These are phyloP conservation scores for Sylvia borin DNA, from an alignment of 2,797 vertebrate genomes.

Conservation along the genomic window DNA sequence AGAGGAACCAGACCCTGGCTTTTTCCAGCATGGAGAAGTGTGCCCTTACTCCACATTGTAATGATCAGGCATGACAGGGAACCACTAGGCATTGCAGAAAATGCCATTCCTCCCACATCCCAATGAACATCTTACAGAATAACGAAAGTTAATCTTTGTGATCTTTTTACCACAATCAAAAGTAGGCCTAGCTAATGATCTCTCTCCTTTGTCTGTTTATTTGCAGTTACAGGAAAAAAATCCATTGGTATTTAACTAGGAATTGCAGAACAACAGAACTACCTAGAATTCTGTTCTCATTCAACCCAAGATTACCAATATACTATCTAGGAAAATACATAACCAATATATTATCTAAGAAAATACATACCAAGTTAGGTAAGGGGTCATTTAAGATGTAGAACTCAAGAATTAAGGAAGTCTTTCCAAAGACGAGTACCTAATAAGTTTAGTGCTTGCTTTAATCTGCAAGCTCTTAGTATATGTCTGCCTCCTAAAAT, in stretches of 20 bases:
- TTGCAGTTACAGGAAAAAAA: not conserved
- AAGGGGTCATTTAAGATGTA: not conserved
- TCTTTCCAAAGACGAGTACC: not conserved
- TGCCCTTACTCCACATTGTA: not conserved
- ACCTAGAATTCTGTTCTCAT: not conserved
- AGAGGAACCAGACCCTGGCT: not conserved
- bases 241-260: not conserved
- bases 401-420: not conserved
- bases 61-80: fast-evolving
- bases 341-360: not conserved
- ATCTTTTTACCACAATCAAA: not conserved
- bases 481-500: not conserved
- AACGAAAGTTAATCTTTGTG: not conserved
- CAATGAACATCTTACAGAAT: not conserved
- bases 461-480: not conserved
- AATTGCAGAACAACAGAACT: not conserved
- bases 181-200: not conserved
- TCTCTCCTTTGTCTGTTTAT: not conserved
- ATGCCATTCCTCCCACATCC: not conserved
- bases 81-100: not conserved
- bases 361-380: not conserved
- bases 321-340: not conserved
- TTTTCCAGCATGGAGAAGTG: not conserved
- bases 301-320: not conserved
- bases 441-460: not conserved